A percentile compares a stretch with the other conserved stretches of the same genome.
Evolutionary conservation across 2,113 vertebrate species (phyloP).

Genomic region (Elachura formosa): DNA sequence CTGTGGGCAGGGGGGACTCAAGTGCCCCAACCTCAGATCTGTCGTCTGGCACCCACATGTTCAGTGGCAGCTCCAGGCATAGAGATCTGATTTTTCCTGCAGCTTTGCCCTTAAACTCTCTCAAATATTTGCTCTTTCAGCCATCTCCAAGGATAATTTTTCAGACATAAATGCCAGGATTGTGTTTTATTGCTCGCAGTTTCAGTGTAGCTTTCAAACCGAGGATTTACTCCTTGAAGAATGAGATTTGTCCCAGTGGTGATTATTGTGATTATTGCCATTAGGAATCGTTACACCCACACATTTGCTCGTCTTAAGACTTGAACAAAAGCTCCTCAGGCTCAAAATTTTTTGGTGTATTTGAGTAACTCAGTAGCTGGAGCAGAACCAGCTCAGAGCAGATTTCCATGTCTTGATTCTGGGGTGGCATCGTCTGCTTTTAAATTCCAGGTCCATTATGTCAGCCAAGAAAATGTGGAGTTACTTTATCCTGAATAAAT

Average conservation of each 20-base stretch:
- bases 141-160: constrained; percentile 7
- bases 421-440: not conserved
- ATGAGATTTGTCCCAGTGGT: not conserved
- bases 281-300: not conserved
- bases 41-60: constrained; percentile 22
- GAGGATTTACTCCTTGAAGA: not conserved
- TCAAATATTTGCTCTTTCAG: not conserved
- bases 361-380: not conserved
- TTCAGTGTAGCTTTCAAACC: not conserved
- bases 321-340: not conserved
- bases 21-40: not conserved
- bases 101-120: not conserved
- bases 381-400: not conserved
- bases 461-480: not conserved
- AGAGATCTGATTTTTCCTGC: constrained; percentile 39
- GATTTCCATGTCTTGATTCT: not conserved
- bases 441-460: constrained; percentile 16
- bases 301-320: not conserved
- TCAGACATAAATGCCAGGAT: not conserved
- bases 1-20: not conserved
- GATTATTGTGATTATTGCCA: not conserved
- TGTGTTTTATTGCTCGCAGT: not conserved
- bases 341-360: not conserved
- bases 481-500: constrained; percentile 1
- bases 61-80: not conserved